Conservation (phyloP, 2,113 vertebrate species). For the Geococcyx californianus region DNA sequence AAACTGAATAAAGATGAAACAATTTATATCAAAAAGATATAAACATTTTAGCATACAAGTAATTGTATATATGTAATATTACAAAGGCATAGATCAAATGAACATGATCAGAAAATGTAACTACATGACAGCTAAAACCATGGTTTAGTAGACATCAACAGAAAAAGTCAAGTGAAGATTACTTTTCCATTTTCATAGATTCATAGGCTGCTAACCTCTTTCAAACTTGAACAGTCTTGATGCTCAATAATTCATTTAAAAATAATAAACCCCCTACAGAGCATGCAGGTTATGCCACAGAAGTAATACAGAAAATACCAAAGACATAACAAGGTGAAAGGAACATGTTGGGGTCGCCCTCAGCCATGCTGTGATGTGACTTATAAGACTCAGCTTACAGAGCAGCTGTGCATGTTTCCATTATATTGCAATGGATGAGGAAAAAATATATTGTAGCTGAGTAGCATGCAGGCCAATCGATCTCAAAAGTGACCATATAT, state of each 20-base stretch:
- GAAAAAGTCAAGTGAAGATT: not conserved
- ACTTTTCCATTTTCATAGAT: not conserved
- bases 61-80: not conserved
- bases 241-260: slow-evolving; percentile 30
- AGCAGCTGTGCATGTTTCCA: slow-evolving; percentile 36
- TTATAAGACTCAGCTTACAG: slow-evolving; percentile 53
- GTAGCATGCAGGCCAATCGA: slow-evolving; percentile 77
- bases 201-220: not conserved
- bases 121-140: not conserved
- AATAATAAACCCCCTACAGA: slow-evolving; percentile 23
- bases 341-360: slow-evolving; percentile 33
- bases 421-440: slow-evolving; percentile 71
- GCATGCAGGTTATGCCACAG: slow-evolving; percentile 68
- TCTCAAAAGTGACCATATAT: slow-evolving; percentile 70
- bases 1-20: not conserved
- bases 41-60: not conserved
- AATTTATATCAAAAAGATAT: not conserved
- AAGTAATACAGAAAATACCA: slow-evolving; percentile 48
- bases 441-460: slow-evolving; percentile 66
- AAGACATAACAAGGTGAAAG: slow-evolving; percentile 35
- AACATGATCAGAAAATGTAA: not conserved
- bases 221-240: not conserved
- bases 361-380: slow-evolving; percentile 66
- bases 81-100: slow-evolving; percentile 2
- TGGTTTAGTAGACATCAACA: not conserved